These are phyloP conservation scores for Capitulum mitella DNA, from an alignment of 2,888 invertebrate genomes.

Conservation along the genomic window DNA sequence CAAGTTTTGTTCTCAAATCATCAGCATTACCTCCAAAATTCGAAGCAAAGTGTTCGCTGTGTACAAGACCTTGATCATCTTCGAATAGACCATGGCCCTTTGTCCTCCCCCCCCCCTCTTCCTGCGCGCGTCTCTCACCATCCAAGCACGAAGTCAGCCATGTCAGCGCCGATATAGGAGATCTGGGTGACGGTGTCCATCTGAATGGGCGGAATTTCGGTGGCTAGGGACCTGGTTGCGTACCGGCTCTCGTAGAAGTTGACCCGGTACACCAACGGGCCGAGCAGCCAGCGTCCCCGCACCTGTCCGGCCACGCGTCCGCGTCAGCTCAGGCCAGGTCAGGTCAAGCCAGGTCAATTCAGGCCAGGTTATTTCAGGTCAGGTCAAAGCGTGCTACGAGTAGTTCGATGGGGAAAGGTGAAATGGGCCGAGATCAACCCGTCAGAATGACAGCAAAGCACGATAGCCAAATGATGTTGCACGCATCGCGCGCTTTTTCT, in stretches of 20 bases:
- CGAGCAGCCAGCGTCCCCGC: slow-evolving; percentile 31
- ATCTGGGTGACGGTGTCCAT: slow-evolving; percentile 34
- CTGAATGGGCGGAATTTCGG: slow-evolving; percentile 33
- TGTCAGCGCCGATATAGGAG: slow-evolving; percentile 34
- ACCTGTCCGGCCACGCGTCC: slow-evolving; percentile 27
- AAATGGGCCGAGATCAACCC: no score
- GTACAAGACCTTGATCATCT: not conserved
- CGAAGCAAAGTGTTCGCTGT: no score
- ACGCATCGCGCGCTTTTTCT: no score
- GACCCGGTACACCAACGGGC: slow-evolving; percentile 33
- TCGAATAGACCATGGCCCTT: not conserved
- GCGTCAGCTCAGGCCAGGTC: not conserved
- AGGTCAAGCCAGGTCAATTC: not conserved
- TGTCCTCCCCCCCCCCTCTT: not conserved
- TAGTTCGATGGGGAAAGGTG: no score
- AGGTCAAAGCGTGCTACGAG: no score
- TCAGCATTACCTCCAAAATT: no score
- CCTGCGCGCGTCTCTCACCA: slow-evolving; percentile 29
- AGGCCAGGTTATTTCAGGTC: not conserved
- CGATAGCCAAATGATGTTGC: no score
- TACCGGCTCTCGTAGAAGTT: slow-evolving; percentile 21
- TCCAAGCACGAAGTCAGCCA: slow-evolving; percentile 33
- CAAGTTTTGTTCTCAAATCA: not conserved
- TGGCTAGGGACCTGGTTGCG: slow-evolving; percentile 31
- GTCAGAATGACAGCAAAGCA: no score